phyloP scores from a whole-genome alignment of 2,888 invertebrate species.

The Steinernema scapterisci region DNA sequence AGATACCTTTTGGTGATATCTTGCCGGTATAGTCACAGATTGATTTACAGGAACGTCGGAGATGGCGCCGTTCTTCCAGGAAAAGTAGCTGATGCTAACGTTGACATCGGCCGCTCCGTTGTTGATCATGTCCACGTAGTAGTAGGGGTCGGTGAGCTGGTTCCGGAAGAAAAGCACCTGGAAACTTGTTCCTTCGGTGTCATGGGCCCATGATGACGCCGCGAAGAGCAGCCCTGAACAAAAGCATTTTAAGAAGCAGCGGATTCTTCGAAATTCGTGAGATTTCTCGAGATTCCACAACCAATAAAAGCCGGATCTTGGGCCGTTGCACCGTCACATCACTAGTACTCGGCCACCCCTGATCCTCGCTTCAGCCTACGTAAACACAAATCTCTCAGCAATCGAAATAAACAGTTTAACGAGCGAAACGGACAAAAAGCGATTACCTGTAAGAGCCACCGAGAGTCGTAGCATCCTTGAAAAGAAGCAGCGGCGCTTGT shows the following conservation, averaged over 20 bases:
- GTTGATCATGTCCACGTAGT: background rate
- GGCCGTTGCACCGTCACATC: too few species aligned
- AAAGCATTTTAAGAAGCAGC: background rate
- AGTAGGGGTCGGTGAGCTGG: background rate
- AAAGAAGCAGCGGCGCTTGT: background rate
- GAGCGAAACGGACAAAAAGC: background rate
- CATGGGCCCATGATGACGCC: background rate
- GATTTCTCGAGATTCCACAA: too few species aligned
- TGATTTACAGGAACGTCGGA: too few species aligned
- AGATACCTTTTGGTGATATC: too few species aligned
- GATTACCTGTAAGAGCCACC: background rate
- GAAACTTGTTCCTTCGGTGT: background rate
- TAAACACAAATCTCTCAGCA: too few species aligned
- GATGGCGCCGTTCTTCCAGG: background rate
- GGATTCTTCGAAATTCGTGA: background rate
- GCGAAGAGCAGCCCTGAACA: background rate
- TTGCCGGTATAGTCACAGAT: too few species aligned
- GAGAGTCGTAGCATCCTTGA: background rate
- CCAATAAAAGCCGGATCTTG: too few species aligned
- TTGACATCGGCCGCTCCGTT: background rate
- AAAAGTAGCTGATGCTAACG: background rate
- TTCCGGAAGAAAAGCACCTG: slow-evolving; percentile 1
- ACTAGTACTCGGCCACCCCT: too few species aligned
- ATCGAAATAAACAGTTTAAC: too few species aligned
- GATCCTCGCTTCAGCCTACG: too few species aligned